A percentile compares a stretch with the other conserved stretches of the same genome.
Conservation (phyloP, 1,140 invertebrate species). For the Notospermus geniculatus region DNA sequence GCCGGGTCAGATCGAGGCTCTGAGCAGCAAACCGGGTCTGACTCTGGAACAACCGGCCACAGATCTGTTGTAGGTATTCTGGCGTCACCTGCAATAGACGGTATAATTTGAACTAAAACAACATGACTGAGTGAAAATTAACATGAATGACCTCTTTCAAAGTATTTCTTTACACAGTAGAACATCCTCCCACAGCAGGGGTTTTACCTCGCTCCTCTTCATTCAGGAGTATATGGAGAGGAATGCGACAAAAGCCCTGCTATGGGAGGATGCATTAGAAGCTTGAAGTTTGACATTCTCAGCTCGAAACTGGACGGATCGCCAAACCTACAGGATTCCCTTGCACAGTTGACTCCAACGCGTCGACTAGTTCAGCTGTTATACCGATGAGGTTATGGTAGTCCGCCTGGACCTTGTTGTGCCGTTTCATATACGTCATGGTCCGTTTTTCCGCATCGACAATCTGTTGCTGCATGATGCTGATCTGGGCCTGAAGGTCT, state of each 20-base stretch:
- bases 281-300: no score
- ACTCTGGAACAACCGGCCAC: constrained; percentile 47
- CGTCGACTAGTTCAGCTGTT: constrained; percentile 62
- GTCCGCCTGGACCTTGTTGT: constrained; percentile 54
- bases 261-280: no score
- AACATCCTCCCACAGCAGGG: no score
- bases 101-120: no score
- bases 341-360: constrained; percentile 62
- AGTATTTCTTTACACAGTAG: no score
- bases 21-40: constrained; percentile 34
- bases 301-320: no score
- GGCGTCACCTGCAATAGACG: constrained; percentile 41
- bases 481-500: constrained; percentile 35
- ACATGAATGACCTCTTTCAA: no score
- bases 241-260: no score
- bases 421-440: constrained; percentile 44
- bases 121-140: no score
- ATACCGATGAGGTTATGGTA: constrained; percentile 61
- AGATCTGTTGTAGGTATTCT: constrained; percentile 53
- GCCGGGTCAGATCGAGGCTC: constrained; percentile 50
- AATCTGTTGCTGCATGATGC: constrained; percentile 40
- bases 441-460: constrained; percentile 46
- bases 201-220: no score
- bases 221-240: no score
- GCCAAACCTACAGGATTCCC: constrained; percentile 59